Conservation (phyloP, 2,888 invertebrate species). For the Branchipolynoe longqiensis region DNA sequence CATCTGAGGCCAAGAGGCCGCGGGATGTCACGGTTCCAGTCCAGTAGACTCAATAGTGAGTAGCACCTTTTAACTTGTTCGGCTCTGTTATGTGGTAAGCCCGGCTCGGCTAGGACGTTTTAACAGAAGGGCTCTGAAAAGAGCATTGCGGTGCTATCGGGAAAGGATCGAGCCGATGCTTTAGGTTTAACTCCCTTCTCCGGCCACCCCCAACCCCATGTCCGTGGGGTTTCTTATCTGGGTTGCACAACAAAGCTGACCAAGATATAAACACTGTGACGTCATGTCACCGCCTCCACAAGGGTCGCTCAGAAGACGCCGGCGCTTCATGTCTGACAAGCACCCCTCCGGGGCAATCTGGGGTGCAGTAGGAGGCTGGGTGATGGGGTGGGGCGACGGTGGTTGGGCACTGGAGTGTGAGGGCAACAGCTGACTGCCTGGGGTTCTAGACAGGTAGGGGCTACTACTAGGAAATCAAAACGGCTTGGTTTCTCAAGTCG, state of each 20-base stretch:
- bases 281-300: constrained; percentile 49
- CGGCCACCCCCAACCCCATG: no score
- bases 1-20: no score
- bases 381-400: neutral
- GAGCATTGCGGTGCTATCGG: constrained; percentile 9
- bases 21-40: no score
- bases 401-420: neutral
- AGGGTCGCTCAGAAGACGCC: constrained; percentile 32
- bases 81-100: no score
- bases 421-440: neutral
- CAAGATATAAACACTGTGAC: constrained; percentile 13
- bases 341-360: constrained; percentile 29
- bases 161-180: constrained; percentile 30
- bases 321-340: constrained; percentile 42
- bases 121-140: neutral
- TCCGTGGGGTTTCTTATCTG: constrained; percentile 39
- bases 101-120: no score
- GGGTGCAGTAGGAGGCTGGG: neutral
- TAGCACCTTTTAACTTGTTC: no score
- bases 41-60: no score
- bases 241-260: constrained; percentile 27
- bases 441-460: no score
- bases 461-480: no score
- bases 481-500: no score
- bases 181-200: constrained; percentile 49